Evolutionary conservation across 2,113 vertebrate species (phyloP).

Genomic region (Accipiter virgatus): DNA sequence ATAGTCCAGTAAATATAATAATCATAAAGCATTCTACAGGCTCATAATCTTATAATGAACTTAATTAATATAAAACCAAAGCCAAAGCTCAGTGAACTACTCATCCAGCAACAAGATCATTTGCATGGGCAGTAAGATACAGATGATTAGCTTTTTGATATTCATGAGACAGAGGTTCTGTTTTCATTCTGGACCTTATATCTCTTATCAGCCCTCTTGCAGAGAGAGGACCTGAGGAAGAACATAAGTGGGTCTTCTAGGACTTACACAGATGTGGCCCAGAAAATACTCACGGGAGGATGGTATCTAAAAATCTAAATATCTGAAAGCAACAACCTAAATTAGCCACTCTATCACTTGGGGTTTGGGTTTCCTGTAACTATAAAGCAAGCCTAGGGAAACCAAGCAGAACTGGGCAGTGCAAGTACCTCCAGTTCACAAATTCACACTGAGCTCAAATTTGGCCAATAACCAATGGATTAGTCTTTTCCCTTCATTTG

Average conservation of each 20-base stretch:
- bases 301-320: background rate
- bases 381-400: background rate
- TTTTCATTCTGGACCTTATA: background rate
- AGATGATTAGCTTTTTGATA: background rate
- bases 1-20: background rate
- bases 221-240: background rate
- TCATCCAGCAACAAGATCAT: background rate
- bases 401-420: background rate
- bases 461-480: background rate
- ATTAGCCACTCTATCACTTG: background rate
- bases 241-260: background rate
- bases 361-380: background rate
- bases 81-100: background rate
- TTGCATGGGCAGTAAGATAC: background rate
- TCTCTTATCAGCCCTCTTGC: background rate
- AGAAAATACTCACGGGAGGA: background rate
- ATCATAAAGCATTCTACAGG: background rate
- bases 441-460: background rate
- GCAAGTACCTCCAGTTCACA: background rate
- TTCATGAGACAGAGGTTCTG: background rate
- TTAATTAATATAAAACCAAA: slow-evolving; percentile 9
- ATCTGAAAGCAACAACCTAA: background rate
- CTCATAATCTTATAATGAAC: background rate
- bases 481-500: background rate
- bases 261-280: background rate